Base-by-base conservation (phyloP, 1,140 invertebrate genomes). In the Drosophila sp. region DNA sequence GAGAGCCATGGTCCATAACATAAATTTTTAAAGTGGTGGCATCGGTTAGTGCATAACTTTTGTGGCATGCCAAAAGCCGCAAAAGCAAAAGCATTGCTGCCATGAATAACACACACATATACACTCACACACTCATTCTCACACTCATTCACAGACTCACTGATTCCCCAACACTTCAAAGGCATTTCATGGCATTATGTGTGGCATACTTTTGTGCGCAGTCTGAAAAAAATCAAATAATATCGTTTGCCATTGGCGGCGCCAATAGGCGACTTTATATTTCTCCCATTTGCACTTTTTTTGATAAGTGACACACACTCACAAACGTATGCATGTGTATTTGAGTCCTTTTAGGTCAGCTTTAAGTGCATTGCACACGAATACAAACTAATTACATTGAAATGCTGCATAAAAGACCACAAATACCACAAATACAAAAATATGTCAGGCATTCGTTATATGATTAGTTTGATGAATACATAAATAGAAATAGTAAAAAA, bases 11-110 rank as follows among this genome's bases (percentile, higher is more conserved):
- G 43, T 69, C 64, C 71, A 73, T 53, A 79, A 84, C 79, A 86
- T 87, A 86, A 82, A 86, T 86, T 79, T 87, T 66, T 61, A 87
- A 82, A 86, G 82, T 82, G 80, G 62, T 73, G 65, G 74, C 74
- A 73, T 82, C 58, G 78, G 74, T 78, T 82, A 77, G 78, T 82
- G 82, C 82, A 87, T 86, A 86, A 87, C 82, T 86, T 86, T 76
- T 82, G 78, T 79, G 82, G 82, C 82, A 69, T 82, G 82, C 82
- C 82, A 86, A 86, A 86, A 86, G 82, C 82, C 82, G 77, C 82
- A 86, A 81, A 86, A 87, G 75, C 82, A 78, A 76, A 86, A 80
- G 63, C 78, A 81, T 72, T 67, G 78, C 81, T 69, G 53, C 34
- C 80, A 83, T 83, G 80, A 84, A 83, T 76, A 83, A 83, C 62